Evolutionary conservation across 2,113 vertebrate species (phyloP), one percentile per base, ranked within the genome.

Genomic region (Dolichallabes microphthalmus): DNA sequence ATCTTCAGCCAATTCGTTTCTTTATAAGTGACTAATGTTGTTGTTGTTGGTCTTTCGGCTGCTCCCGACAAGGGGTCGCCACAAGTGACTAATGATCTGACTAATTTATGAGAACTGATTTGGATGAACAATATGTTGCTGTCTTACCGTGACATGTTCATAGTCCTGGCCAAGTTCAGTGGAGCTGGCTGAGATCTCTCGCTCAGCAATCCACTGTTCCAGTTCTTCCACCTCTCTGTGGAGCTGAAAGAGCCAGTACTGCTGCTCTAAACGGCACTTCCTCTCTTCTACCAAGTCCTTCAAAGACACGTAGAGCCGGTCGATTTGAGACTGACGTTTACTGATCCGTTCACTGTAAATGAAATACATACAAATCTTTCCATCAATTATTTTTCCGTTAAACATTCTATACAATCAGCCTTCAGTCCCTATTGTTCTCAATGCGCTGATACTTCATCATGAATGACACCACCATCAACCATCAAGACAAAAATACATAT

Each of bases 181-280:
- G 0, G 97, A 99, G 68, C 96, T 96, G 1, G 97, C 98, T 27
- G 97, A 96, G 93, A 99, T 96, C 91, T 99, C 98, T 89, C 96
- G 96, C 93, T 98, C 96, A 0, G 97, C 98, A 0, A 99, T 98
- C 97, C 97, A 99, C 85, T 98, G 97, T 92, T 98, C 98, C 84
- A 99, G 94, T 89, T 99, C 97, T 0, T 97, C 96, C 93, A 99
- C 97, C 92, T 98, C 97, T 0, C 97, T 94, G 93, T 95, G 97
- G 55, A 99, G 96, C 94, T 98, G 97, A 92, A 95, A 98, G 30
- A 98, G 95, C 98, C 98, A 98, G 88, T 98, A 98, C 88, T 98
- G 97, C 93, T 99, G 97, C 92, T 99, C 98, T 91, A 98, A 90
- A 5, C 94, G 91, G 82, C 93, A 96, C 92, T 97, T 96, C 82